These are phyloP conservation scores for Polypterus senegalus DNA, from an alignment of 2,113 vertebrate species.

Conservation along the genomic window DNA sequence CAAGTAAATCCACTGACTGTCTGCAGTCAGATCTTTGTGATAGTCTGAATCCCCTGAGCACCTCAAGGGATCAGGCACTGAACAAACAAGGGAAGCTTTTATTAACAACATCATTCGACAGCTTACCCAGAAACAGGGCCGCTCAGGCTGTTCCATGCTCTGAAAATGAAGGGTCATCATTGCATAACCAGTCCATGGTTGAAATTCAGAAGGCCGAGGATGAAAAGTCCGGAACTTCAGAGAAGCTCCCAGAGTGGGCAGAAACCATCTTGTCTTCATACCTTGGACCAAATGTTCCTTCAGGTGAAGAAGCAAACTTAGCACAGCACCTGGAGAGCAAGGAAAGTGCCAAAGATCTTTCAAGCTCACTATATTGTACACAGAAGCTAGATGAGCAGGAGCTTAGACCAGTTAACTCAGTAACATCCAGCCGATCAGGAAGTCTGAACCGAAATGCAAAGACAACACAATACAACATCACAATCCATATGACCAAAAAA, in stretches of 20 bases:
- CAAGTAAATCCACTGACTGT: background rate
- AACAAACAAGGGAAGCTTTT: background rate
- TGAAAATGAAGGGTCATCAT: too few relatives aligned
- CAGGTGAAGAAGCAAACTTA: background rate
- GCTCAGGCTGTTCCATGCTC: background rate
- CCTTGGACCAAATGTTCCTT: background rate
- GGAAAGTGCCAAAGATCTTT: background rate
- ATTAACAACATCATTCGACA: background rate
- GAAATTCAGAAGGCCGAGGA: background rate
- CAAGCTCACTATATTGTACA: background rate
- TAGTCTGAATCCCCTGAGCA: background rate
- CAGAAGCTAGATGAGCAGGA: background rate
- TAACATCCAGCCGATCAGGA: background rate
- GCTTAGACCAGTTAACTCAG: background rate
- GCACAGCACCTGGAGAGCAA: background rate
- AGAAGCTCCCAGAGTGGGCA: background rate
- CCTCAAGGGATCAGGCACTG: background rate
- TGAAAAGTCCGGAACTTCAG: background rate
- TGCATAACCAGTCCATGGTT: background rate
- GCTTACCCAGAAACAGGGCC: background rate
- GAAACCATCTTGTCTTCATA: background rate
- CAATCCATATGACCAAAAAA: conserved; percentile 4
- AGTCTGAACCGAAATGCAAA: fast-evolving
- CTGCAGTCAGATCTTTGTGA: too few relatives aligned
- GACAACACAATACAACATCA: background rate